Evolutionary conservation across 2,113 vertebrate species (phyloP), one percentile per base, ranked within the genome.

Genomic region (Tyrannus savana): DNA sequence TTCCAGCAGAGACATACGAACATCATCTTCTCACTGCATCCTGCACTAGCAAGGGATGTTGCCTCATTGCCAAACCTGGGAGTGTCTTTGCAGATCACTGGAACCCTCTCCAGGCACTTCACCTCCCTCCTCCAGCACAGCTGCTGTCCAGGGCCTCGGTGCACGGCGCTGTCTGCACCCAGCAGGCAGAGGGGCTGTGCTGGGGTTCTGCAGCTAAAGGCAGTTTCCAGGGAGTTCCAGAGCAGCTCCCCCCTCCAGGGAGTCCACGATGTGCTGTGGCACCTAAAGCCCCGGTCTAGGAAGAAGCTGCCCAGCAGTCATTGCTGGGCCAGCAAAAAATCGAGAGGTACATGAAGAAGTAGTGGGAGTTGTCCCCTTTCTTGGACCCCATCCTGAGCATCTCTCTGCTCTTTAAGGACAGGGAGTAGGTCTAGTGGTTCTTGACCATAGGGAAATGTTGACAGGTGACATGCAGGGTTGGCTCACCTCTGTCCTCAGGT

Each of bases 1-100:
- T 97, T 90, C 96, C 95, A 95, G 84, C 47, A 17, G 69, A 97
- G 96, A 90, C 71, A 76, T 71, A 49, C 0, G 37, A 95, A 95
- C 95, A 94, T 89, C 95, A 67, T 89, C 78, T 80, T 89, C 91
- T 66, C 60, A 44, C 83, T 69, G 76, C 74, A 86, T 82, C 44
- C 71, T 71, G 60, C 49, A 28, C 33, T 73, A 69, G 46, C 28
- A 83, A 78, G 37, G 33, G 19, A 44, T 9, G 23, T n/a, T 60
- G 81, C 7, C 8, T 13, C 5, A 16, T 3, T 58, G 35, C 21
- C 84, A 88, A 96, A 75, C 7, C 59, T 33, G 8, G 19, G 35
- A 5, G 1, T 74, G 31, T 44, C 58, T 60, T 41, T 1, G 4
- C 19, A 47, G 59, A 60, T 35, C 0, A 2, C 35, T 3, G 4